phyloP scores from a whole-genome alignment of 2,888 invertebrate genomes.

The Macaria notata region DNA sequence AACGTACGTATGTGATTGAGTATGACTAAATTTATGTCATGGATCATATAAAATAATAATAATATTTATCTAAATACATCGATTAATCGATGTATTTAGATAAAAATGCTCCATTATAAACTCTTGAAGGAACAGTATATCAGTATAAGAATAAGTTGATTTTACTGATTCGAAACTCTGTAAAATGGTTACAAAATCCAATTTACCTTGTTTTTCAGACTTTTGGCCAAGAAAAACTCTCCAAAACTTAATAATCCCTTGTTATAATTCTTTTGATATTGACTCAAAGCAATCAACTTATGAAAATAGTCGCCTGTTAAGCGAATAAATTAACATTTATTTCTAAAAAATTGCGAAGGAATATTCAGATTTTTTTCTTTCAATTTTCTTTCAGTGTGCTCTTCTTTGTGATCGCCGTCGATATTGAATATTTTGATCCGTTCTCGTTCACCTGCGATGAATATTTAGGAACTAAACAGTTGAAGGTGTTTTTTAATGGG shows the following conservation, averaged over 20 bases:
- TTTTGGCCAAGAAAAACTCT: no score
- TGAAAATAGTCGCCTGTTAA: conserved; percentile 65
- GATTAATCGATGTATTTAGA: no score
- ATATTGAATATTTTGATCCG: conserved; percentile 69
- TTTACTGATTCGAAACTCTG: no score
- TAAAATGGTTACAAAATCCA: no score
- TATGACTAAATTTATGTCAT: no score
- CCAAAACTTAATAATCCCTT: conserved; percentile 53
- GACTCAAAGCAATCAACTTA: conserved; percentile 69
- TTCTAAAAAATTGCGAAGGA: conserved; percentile 67
- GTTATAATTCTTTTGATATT: conserved; percentile 67
- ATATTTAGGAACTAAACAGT: conserved; percentile 16
- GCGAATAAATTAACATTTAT: conserved; percentile 72
- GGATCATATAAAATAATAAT: no score
- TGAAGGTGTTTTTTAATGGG: no score
- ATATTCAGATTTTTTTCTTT: conserved; percentile 72
- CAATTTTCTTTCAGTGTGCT: conserved; percentile 69
- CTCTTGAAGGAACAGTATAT: no score
- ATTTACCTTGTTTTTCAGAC: no score
- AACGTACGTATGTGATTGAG: background rate
- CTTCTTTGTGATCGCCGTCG: conserved; percentile 68
- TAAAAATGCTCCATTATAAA: no score
- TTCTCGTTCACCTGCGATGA: conserved; percentile 39
- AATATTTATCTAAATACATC: no score
- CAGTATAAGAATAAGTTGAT: no score